Evolutionary conservation across 2,797 vertebrate species (phyloP), one percentile per base, ranked within the genome.

Genomic region (Rhodeus uyekii): DNA sequence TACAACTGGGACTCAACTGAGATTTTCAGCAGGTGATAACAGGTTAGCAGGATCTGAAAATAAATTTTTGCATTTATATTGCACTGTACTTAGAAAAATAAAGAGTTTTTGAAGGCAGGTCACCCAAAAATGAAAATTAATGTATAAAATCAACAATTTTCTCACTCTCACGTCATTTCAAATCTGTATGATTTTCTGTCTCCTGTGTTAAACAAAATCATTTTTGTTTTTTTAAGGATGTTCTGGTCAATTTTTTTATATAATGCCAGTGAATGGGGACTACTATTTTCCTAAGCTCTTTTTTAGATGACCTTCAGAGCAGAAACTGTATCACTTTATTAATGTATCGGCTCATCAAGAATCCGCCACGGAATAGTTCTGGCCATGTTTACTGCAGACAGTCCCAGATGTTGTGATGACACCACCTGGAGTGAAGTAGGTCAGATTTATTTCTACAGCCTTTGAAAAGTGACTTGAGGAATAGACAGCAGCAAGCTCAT

Each of bases 401-500:
- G 32, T 6, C 8, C 64, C 65, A 73, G 27, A 64, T 55, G 77
- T 76, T 83, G 64, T 85, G 81, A 82, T 84, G 86, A 89, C 85
- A 83, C 69, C 67, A 69, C 83, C 64, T 83, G 65, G 80, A 76
- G 68, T 27, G 55, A 64, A 78, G 73, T 67, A 27, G 39, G 50
- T 88, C 77, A 63, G 80, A 76, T 81, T 58, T 58, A 60, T 85
- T 34, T 63, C 68, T 85, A 46, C 24, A 81, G 89, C 83, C 85
- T 64, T 16, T 80, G 36, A 73, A 79, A 53, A 53, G 81, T 9
- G 86, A 90, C 87, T 85, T 89, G 89, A 91, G 83, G 80, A 88
- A 91, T 88, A 78, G 90, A 90, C 88, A 87, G 78, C 87, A 90
- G 72, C 53, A 55, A 86, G 86, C 84, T 81, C 82, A 84, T 90